Percentiles rank a stretch among this genome's conserved stretches.
Evolutionary conservation across 2,888 invertebrate species (phyloP).

Genomic region (Eurytoma californica): DNA sequence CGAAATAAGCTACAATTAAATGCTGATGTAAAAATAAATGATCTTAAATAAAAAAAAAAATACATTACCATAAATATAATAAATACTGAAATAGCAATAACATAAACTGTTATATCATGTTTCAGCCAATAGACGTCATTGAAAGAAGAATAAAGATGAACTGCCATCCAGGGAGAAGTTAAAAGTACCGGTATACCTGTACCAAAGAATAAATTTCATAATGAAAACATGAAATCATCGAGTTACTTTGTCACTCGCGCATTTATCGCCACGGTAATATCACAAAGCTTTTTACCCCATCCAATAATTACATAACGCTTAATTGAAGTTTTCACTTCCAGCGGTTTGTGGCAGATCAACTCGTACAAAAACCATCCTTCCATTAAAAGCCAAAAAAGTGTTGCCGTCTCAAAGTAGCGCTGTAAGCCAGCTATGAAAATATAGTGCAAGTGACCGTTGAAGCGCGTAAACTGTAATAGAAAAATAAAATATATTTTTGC

Average conservation of each 20-base stretch:
- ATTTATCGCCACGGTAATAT: too few species aligned
- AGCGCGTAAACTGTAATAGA: slow-evolving; percentile 25
- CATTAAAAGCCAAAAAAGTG: slow-evolving; percentile 40
- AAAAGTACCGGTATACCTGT: slow-evolving; percentile 18
- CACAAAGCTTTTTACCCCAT: slow-evolving; percentile 23
- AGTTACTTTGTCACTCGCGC: too few species aligned
- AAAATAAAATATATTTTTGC: neutral
- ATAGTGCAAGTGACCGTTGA: slow-evolving; percentile 18
- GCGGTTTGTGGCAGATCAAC: slow-evolving; percentile 29
- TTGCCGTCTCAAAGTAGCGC: slow-evolving; percentile 29
- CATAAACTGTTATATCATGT: slow-evolving; percentile 21
- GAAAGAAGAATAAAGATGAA: slow-evolving; percentile 14
- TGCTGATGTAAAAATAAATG: neutral
- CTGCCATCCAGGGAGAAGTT: slow-evolving; percentile 17
- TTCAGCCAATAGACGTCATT: slow-evolving; percentile 43
- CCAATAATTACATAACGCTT: slow-evolving; percentile 43
- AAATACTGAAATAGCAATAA: slow-evolving; percentile 19
- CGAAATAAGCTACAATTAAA: neutral
- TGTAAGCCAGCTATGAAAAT: slow-evolving; percentile 22
- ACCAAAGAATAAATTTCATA: neutral
- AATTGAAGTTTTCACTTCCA: slow-evolving; percentile 36
- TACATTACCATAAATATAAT: slow-evolving; percentile 18
- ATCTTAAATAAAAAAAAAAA: neutral
- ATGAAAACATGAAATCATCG: neutral
- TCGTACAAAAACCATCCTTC: slow-evolving; percentile 45